These are phyloP conservation scores for Decapterus maruadsi DNA, from an alignment of 2,797 vertebrate species.

Conservation along the genomic window DNA sequence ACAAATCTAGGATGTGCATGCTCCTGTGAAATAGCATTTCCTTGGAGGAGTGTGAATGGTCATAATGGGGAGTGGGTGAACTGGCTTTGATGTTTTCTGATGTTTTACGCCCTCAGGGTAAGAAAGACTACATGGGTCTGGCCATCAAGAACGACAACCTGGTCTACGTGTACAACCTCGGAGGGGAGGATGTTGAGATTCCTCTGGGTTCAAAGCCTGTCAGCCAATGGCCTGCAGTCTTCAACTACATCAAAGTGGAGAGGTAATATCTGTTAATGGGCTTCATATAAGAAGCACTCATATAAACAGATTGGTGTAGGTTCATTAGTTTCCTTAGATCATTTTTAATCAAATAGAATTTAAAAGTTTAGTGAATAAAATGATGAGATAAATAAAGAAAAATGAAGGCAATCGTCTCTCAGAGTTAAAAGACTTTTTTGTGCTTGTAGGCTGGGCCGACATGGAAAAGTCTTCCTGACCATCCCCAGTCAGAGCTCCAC, in stretches of 20 bases:
- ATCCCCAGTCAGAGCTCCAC: slow-evolving; percentile 92
- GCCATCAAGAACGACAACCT: slow-evolving; percentile 97
- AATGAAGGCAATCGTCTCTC: not conserved
- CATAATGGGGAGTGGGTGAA: no score
- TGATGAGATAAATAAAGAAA: not conserved
- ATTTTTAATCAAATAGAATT: no score
- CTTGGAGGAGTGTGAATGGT: not conserved
- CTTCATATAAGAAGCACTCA: not conserved
- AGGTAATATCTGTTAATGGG: slow-evolving; percentile 82
- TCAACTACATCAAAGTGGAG: slow-evolving; percentile 96
- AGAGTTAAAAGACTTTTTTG: slow-evolving; percentile 1
- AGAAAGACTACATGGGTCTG: slow-evolving; percentile 94
- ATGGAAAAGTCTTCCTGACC: slow-evolving; percentile 95
- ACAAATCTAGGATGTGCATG: slow-evolving; percentile 12
- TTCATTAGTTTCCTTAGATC: no score
- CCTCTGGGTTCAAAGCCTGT: slow-evolving; percentile 94
- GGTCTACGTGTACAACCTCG: slow-evolving; percentile 95
- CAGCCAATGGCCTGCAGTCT: slow-evolving; percentile 96
- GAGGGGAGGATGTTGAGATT: slow-evolving; percentile 92
- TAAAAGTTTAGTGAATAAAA: not conserved
- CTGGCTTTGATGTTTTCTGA: not conserved
- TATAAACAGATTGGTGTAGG: not conserved
- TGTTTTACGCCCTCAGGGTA: slow-evolving; percentile 83
- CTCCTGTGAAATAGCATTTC: slow-evolving; percentile 4
- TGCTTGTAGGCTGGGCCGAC: slow-evolving; percentile 89